Evolutionary conservation across 2,888 invertebrate genomes (phyloP).

Genomic region (Neoascia interrupta): DNA sequence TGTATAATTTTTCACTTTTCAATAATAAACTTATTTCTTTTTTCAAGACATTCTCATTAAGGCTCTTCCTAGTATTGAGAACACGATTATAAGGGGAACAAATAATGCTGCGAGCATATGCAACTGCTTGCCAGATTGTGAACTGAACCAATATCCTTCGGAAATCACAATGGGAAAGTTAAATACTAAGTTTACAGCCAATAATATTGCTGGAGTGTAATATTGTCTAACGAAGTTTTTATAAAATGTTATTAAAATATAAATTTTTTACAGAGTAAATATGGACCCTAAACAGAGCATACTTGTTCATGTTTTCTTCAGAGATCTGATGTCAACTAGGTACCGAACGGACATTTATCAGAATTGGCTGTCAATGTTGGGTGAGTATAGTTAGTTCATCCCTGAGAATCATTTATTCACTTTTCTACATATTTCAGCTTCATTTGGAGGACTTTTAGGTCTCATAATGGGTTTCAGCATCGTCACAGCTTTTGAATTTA

Average conservation of each 20-base stretch:
- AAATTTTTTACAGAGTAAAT: conserved; percentile 76
- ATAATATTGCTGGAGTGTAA: conserved; percentile 75
- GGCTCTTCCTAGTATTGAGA: conserved; percentile 79
- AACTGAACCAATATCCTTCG: conserved; percentile 82
- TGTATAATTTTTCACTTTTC: too few species aligned
- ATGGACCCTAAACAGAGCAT: conserved; percentile 81
- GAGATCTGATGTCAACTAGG: conserved; percentile 85
- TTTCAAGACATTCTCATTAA: conserved; percentile 73
- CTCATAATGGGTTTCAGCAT: conserved; percentile 86
- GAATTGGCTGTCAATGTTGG: conserved; percentile 86
- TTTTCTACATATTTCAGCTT: conserved; percentile 81
- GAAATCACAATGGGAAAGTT: conserved; percentile 84
- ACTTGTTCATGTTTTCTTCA: conserved; percentile 85
- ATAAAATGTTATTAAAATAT: not conserved
- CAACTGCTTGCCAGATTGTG: conserved; percentile 84
- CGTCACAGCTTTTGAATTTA: conserved; percentile 84
- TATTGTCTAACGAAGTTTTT: conserved; percentile 76
- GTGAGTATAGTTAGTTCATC: conserved; percentile 77
- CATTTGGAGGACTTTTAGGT: conserved; percentile 86
- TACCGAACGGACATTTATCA: conserved; percentile 85
- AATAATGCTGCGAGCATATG: conserved; percentile 73
- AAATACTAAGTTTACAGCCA: conserved; percentile 79
- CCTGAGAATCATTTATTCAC: not conserved
- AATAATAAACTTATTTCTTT: too few species aligned
- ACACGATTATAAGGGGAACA: conserved; percentile 60